Conservation (phyloP, 2,888 invertebrate genomes). For the Hirtodrosophila trivittata region DNA sequence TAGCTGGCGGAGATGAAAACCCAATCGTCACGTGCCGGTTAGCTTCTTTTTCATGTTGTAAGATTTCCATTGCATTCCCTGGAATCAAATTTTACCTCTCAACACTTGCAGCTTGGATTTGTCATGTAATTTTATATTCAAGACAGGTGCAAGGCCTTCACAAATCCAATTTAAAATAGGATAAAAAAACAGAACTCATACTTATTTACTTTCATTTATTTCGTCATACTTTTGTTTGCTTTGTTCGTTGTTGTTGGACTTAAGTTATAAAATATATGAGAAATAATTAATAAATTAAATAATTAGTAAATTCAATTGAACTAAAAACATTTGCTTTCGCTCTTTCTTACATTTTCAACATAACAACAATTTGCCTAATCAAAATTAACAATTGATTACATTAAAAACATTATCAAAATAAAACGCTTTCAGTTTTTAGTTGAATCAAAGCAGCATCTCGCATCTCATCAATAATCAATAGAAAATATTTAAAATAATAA, state of each 20-base stretch:
- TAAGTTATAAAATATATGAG: slow-evolving; percentile 45
- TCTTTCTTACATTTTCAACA: slow-evolving; percentile 54
- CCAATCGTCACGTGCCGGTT: not conserved
- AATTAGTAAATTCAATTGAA: slow-evolving; percentile 79
- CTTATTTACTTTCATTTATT: slow-evolving; percentile 56
- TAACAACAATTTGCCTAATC: slow-evolving; percentile 78
- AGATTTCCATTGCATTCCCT: slow-evolving; percentile 3
- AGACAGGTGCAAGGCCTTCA: not conserved
- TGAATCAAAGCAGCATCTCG: slow-evolving; percentile 67
- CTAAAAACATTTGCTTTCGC: slow-evolving; percentile 76
- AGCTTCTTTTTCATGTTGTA: slow-evolving; percentile 9
- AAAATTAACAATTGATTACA: slow-evolving; percentile 68
- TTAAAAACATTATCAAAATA: slow-evolving; percentile 28
- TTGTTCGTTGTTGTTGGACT: slow-evolving; percentile 51
- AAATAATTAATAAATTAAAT: slow-evolving; percentile 60
- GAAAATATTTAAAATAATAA: slow-evolving; percentile 40
- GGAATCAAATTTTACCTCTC: slow-evolving; percentile 33
- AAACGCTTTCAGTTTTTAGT: slow-evolving; percentile 67
- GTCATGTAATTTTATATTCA: slow-evolving; percentile 12
- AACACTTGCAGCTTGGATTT: too few relatives aligned
- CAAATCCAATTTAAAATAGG: not conserved
- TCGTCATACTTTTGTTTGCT: slow-evolving; percentile 44
- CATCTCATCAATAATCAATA: too few relatives aligned
- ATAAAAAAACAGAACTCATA: too few relatives aligned
- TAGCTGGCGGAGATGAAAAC: not conserved